Evolutionary conservation across 2,888 invertebrate species (phyloP).

Genomic region (Drosophila gaucha): DNA sequence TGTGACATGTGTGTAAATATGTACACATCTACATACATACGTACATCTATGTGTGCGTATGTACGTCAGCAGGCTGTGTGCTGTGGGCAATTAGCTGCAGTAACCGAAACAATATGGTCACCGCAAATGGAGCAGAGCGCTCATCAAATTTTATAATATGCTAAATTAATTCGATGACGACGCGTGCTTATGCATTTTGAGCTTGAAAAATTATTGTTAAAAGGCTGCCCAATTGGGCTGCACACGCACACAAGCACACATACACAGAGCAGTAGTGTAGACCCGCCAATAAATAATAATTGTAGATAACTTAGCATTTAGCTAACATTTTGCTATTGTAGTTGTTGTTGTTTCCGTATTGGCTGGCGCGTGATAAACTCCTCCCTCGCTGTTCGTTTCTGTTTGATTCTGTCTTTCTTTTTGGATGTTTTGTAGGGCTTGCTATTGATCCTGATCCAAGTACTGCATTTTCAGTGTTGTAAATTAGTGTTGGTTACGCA

Average conservation of each 20-base stretch:
- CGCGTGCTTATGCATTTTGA: constrained; percentile 49
- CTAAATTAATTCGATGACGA: constrained; percentile 48
- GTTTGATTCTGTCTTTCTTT: constrained; percentile 12
- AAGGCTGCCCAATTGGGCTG: constrained; percentile 40
- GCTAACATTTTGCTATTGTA: constrained; percentile 67
- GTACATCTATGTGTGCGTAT: neutral
- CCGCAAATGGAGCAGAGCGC: constrained; percentile 18
- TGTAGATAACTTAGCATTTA: constrained; percentile 74
- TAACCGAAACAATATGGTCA: constrained; percentile 36
- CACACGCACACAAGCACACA: constrained; percentile 18
- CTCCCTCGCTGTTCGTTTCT: constrained; percentile 12
- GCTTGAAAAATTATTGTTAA: constrained; percentile 23
- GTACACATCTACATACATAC: neutral
- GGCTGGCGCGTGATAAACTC: constrained; percentile 70
- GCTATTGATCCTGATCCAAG: constrained; percentile 59
- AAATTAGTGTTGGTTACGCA: constrained; percentile 47
- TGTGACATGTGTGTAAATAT: constrained; percentile 5
- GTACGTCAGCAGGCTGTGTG: constrained; percentile 20
- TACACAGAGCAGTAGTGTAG: constrained; percentile 34
- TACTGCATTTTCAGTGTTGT: constrained; percentile 46
- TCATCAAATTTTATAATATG: constrained; percentile 50
- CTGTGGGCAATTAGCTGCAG: constrained; percentile 53
- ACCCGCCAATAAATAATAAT: constrained; percentile 72
- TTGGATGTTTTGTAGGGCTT: constrained; percentile 4
- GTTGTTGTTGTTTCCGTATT: constrained; percentile 56